phyloP scores from a whole-genome alignment of 2,888 invertebrate species.

The Priocnemis perturbator region DNA sequence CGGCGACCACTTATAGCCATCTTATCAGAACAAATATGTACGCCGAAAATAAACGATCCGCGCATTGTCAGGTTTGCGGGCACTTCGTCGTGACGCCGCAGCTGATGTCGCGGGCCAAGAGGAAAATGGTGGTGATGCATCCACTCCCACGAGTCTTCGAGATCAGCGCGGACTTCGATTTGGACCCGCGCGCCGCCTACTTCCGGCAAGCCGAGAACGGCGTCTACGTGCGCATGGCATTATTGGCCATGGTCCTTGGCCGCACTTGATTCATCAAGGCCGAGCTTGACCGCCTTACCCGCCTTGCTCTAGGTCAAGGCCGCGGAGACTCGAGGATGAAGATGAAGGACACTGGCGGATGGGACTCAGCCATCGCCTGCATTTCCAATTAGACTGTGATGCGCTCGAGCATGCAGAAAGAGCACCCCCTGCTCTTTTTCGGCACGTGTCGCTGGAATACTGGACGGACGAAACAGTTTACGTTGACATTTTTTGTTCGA shows the following conservation, averaged over 20 bases:
- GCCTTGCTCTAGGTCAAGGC: conserved; percentile 5
- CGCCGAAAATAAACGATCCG: no score
- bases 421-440: no score
- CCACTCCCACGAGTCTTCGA: conserved; percentile 96
- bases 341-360: conserved; percentile 5
- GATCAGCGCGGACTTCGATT: conserved; percentile 96
- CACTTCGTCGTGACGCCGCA: conserved; percentile 94
- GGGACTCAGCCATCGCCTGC: neutral
- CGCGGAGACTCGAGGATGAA: neutral
- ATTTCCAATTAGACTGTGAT: conserved; percentile 39
- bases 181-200: conserved; percentile 97
- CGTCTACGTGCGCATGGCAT: conserved; percentile 98
- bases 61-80: conserved; percentile 84
- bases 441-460: no score
- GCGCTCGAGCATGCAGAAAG: no score
- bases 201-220: conserved; percentile 99
- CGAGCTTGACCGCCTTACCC: neutral
- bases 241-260: conserved; percentile 93
- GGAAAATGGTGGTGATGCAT: conserved; percentile 97
- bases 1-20: no score
- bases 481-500: no score
- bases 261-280: conserved; percentile 38
- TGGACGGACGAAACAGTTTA: no score
- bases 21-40: no score
- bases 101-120: conserved; percentile 95